Percentiles rank a stretch among this genome's conserved stretches.
Evolutionary conservation across 1,140 invertebrate species (phyloP).

Genomic region (Dolichoris vasculosae): DNA sequence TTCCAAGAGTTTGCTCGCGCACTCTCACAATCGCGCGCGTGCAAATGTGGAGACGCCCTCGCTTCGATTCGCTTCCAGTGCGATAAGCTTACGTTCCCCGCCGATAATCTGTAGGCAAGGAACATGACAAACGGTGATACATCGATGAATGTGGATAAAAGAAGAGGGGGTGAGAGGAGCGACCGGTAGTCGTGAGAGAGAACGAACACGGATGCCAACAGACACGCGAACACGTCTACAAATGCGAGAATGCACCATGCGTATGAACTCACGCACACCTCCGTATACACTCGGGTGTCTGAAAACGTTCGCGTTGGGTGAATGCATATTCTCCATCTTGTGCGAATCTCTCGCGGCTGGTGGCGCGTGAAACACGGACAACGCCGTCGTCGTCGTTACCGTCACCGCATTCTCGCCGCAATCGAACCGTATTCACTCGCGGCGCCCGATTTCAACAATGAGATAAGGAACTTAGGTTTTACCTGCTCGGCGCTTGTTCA

Average conservation of each 20-base stretch:
- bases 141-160: background rate
- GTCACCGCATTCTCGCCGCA: background rate
- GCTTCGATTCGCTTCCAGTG: background rate
- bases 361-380: background rate
- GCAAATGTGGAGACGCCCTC: background rate
- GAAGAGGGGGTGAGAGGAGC: background rate
- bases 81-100: background rate
- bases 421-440: too few relatives aligned
- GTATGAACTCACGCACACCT: slow-evolving; percentile 1
- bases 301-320: background rate
- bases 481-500: background rate
- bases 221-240: background rate
- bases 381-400: background rate
- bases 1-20: background rate
- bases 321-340: slow-evolving; percentile 41
- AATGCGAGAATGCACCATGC: too few relatives aligned
- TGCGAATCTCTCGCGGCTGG: slow-evolving; percentile 17
- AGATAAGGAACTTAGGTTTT: background rate
- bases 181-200: background rate
- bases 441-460: too few relatives aligned
- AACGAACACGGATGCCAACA: background rate
- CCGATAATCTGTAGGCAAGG: background rate
- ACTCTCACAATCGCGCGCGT: background rate
- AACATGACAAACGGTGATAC: background rate
- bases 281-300: too few relatives aligned